Evolutionary conservation across 2,113 vertebrate genomes (phyloP), one percentile per base, ranked within the genome.

Genomic region (Platanista minor): DNA sequence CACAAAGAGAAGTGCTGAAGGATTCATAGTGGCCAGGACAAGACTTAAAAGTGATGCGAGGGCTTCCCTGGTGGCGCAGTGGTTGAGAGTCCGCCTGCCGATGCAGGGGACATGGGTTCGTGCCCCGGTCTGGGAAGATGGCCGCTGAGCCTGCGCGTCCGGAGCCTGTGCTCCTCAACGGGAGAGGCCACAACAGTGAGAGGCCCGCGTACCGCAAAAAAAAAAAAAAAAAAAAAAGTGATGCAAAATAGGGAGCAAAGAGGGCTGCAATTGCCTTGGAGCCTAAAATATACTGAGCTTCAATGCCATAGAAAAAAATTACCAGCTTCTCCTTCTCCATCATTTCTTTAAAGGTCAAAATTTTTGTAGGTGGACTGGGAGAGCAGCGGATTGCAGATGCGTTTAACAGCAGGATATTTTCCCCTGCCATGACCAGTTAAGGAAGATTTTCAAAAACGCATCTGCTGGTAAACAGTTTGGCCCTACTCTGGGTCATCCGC

Each of bases 381-480:
- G 99, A 99, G 98, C 98, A 98, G 98, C 82, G 98, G 99, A 99
- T 99, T 99, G 99, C 99, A 99, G 99, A 99, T 99, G 99, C 98
- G 98, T 98, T 98, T 99, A 99, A 99, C 99, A 99, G 99, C 99
- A 99, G 99, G 99, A 98, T 99, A 99, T 99, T 99, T 99, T 99
- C 99, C 99, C 98, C 99, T 99, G 99, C 99, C 99, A 99, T 99
- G 99, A 99, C 99, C 99, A 99, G 99, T 99, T 99, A 99, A 99
- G 99, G 99, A 99, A 99, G 98, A 99, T 99, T 99, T 99, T 99
- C 99, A 99, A 99, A 99, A 99, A 99, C 99, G 99, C 99, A 99
- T 99, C 99, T 99, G 99, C 99, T 99, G 99, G 99, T 99, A 99
- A 99, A 99, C 99, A 99, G 99, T 99, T 99, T 99, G 99, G 99